These are phyloP conservation scores for Conops quadrifasciatus DNA, from an alignment of 2,888 invertebrate species.

Conservation along the genomic window DNA sequence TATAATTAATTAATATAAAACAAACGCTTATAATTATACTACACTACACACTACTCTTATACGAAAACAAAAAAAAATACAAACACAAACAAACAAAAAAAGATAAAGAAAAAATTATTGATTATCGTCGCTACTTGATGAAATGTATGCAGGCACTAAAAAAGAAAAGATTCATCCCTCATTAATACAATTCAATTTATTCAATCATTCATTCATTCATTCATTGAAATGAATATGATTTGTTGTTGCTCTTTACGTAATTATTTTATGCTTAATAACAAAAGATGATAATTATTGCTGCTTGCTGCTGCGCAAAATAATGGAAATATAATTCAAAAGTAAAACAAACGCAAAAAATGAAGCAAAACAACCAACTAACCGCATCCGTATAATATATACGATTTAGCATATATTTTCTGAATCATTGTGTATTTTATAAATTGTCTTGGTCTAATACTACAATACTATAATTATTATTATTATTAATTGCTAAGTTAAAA, in stretches of 20 bases:
- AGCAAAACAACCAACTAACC: slow-evolving; percentile 2
- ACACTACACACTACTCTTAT: slow-evolving; percentile 4
- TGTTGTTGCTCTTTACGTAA: not conserved
- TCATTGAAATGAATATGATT: not conserved
- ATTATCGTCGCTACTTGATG: slow-evolving; percentile 28
- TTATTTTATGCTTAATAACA: slow-evolving; percentile 22
- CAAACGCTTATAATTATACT: slow-evolving; percentile 41
- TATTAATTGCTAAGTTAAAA: slow-evolving; percentile 1
- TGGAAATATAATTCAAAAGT: not conserved
- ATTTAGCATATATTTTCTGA: slow-evolving; percentile 31
- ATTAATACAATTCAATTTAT: not conserved
- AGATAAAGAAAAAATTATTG: slow-evolving; percentile 41
- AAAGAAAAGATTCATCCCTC: not conserved
- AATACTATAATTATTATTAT: not conserved
- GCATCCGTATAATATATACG: slow-evolving; percentile 5
- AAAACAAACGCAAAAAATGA: slow-evolving; percentile 17
- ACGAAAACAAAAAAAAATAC: not conserved
- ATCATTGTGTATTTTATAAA: slow-evolving; percentile 32
- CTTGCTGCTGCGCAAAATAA: not conserved
- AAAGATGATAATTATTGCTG: no score
- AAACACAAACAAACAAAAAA: no score
- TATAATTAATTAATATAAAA: slow-evolving; percentile 46
- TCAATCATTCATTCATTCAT: slow-evolving; percentile 9
- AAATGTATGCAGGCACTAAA: slow-evolving; percentile 12
- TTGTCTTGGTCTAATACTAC: no score